phyloP scores from a whole-genome alignment of 2,113 vertebrate species.

The Thalassoma bifasciatum region DNA sequence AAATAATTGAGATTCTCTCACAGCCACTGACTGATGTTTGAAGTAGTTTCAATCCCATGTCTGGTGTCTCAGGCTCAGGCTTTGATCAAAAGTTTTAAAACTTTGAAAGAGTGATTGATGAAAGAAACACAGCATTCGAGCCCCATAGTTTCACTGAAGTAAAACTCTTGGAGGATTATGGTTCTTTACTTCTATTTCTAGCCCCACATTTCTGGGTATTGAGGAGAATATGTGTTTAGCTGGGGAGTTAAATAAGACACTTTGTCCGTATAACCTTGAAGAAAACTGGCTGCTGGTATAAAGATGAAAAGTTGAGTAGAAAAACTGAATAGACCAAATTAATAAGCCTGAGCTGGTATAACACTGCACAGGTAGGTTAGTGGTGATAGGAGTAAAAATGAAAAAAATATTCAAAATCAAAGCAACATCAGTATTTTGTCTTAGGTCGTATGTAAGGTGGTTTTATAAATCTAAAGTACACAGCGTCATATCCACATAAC shows the following conservation, averaged over 20 bases:
- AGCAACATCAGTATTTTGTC: no score
- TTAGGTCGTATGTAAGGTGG: no score
- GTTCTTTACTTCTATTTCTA: background rate
- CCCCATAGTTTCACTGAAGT: background rate
- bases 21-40: background rate
- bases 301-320: background rate
- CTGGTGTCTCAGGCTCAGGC: slow-evolving; percentile 3
- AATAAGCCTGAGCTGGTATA: no score
- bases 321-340: no score
- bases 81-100: background rate
- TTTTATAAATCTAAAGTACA: no score
- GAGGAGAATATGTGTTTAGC: background rate
- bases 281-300: background rate
- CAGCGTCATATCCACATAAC: no score
- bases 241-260: no score
- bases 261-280: background rate
- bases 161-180: slow-evolving; percentile 7
- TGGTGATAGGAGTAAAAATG: no score
- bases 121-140: background rate
- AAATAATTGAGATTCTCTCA: background rate
- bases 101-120: background rate
- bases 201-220: background rate
- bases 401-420: no score
- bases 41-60: background rate
- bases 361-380: no score